Base-by-base conservation (phyloP, 92 coral and sea anemone genomes). In the Scolanthus callimorphus region DNA sequence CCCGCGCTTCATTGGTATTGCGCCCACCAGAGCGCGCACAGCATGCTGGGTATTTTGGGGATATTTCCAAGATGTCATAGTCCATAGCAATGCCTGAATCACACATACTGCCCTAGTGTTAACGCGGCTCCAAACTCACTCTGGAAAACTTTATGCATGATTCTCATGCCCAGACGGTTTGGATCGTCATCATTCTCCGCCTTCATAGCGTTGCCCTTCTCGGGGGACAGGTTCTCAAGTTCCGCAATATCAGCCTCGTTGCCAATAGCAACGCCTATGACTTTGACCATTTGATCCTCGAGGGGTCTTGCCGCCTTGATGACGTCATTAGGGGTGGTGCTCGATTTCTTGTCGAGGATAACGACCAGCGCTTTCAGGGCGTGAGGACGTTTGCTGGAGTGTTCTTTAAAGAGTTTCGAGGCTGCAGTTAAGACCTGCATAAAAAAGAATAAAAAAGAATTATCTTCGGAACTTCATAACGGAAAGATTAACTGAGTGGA, bases 231-330 rank as follows among this genome's bases (percentile, higher is more conserved):
- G 39, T 62, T 47, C 26, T 77, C 81, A 51, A 83, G 57, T 26
- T 70, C 78, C 20, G 26, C 65, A 19, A 60, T 58, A 39, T 78
- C 84, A 29, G 72, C 70, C 28, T 77, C 76, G 57, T 80, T 47
- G 31, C 96, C 96, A 52, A 83, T 83, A 57, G 81, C 90, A 31
- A 88, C 96, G 15, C 90, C 81, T 15, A 88, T 66, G 51, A 88
- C 77, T 43, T 78, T 82, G 17, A 88, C 81, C 46, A 54, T 66
- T 20, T 69, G 49, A 22, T 88, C 86, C 51, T 78, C 83, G 39
- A 88, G 44, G 9, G 78, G 82, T 29, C 30, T 41, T 2, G 74
- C 67, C 34, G 74, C 83, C 27, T 55, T 43, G 31, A 48, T 81
- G 47, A 87, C 52, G 48, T 78, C 76, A 34, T 60, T 76, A 4